Evolutionary conservation across 2,888 invertebrate species (phyloP).

Genomic region (Azorinus chamasolen): DNA sequence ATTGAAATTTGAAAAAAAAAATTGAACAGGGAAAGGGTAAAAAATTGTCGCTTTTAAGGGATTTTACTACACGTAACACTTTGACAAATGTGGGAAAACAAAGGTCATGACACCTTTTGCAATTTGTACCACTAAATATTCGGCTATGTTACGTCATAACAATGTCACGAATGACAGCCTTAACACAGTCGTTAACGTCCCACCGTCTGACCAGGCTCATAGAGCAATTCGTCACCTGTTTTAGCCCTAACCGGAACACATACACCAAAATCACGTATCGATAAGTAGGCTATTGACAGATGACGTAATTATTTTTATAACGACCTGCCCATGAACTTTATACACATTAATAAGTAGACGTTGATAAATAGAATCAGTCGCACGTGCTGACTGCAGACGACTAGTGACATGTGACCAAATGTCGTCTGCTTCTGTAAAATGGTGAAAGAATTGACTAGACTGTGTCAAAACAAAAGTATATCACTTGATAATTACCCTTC

Average conservation of each 20-base stretch:
- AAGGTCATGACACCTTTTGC: constrained; percentile 34
- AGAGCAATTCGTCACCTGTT: constrained; percentile 41
- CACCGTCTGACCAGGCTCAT: constrained; percentile 30
- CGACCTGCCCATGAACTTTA: background rate
- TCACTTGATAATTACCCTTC: too few relatives aligned
- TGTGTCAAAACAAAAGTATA: too few relatives aligned
- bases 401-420: too few relatives aligned
- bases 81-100: constrained; percentile 58
- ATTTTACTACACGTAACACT: constrained; percentile 24
- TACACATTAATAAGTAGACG: background rate
- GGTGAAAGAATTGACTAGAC: too few relatives aligned
- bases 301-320: constrained; percentile 50
- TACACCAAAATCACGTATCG: constrained; percentile 59
- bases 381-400: too few relatives aligned
- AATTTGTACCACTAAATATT: constrained; percentile 32
- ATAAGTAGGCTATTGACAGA: constrained; percentile 40
- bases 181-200: constrained; percentile 29
- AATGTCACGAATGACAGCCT: constrained; percentile 28
- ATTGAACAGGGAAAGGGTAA: too few relatives aligned
- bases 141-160: constrained; percentile 38
- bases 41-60: too few relatives aligned
- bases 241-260: constrained; percentile 21
- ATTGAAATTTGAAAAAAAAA: too few relatives aligned
- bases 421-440: too few relatives aligned
- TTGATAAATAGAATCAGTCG: background rate